Evolutionary conservation across 2,113 vertebrate genomes (phyloP).

Genomic region (Cebus imitator): DNA sequence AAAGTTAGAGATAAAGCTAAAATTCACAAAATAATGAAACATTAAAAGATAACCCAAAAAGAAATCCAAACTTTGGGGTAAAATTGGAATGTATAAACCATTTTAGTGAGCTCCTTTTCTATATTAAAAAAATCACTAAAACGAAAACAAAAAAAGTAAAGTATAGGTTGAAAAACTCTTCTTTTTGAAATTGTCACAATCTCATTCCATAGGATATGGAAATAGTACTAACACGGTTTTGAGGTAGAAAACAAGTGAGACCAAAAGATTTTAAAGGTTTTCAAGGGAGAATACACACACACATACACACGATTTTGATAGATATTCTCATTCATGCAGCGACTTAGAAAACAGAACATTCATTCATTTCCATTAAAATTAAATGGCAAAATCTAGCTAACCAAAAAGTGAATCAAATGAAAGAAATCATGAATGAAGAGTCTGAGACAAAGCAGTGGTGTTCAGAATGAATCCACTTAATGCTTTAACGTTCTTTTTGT

Average conservation of each 20-base stretch:
- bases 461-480: not conserved
- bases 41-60: not conserved
- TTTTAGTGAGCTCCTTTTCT: not conserved
- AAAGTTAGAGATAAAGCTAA: not conserved
- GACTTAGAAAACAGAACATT: not conserved
- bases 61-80: not conserved
- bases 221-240: not conserved
- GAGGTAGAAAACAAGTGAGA: not conserved
- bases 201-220: not conserved
- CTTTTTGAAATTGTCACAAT: not conserved
- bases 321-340: not conserved
- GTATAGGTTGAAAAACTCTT: not conserved
- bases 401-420: constrained; percentile 3
- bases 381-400: not conserved
- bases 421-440: not conserved
- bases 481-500: not conserved
- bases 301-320: not conserved
- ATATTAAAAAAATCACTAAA: not conserved
- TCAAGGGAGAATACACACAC: not conserved
- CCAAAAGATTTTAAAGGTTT: not conserved
- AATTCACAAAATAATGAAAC: not conserved
- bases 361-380: not conserved
- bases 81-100: not conserved
- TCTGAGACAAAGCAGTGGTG: not conserved
- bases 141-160: not conserved